Percentiles rank a stretch among this genome's conserved stretches.
Conservation (phyloP, 2,113 vertebrate genomes). For the Vombatus ursinus region DNA sequence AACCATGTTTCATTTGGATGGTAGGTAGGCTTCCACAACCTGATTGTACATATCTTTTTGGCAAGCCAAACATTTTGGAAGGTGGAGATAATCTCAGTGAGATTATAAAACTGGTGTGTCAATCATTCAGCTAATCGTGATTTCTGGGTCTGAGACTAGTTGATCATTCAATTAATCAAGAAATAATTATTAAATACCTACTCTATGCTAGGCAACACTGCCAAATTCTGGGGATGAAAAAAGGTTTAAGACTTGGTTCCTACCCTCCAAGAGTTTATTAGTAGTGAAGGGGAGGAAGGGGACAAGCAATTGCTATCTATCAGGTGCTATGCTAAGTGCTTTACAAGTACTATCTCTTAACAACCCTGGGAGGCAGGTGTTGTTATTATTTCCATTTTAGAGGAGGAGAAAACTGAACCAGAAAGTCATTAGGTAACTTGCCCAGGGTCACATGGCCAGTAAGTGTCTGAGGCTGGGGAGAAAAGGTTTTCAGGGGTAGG, state of each 20-base stretch:
- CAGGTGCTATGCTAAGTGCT: background rate
- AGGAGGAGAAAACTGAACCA: background rate
- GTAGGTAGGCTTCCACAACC: background rate
- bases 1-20: background rate
- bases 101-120: background rate
- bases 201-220: background rate
- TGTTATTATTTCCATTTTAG: background rate
- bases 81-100: background rate
- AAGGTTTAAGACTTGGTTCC: background rate
- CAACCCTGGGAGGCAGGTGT: background rate
- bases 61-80: background rate
- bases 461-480: background rate
- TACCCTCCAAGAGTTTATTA: background rate
- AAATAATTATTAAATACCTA: background rate
- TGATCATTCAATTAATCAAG: background rate
- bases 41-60: background rate
- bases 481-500: background rate
- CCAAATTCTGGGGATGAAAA: background rate
- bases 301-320: background rate
- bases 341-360: background rate
- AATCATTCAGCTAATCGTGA: background rate
- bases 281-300: background rate
- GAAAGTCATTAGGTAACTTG: background rate
- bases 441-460: background rate
- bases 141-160: background rate